These are phyloP conservation scores for Tubulanus polymorphus DNA, from an alignment of 2,888 invertebrate genomes.

Conservation along the genomic window DNA sequence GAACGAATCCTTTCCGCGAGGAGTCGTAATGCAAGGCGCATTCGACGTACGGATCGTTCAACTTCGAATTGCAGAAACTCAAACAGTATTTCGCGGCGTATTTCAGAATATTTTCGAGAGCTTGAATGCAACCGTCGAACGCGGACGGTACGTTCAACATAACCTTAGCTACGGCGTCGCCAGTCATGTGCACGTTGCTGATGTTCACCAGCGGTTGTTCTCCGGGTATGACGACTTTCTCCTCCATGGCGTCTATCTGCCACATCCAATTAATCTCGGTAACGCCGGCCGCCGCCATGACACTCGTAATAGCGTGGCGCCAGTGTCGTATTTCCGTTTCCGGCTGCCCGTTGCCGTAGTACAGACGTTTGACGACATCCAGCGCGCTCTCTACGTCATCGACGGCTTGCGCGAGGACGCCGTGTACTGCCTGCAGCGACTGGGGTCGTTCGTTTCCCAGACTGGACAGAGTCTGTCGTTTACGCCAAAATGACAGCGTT, in stretches of 20 bases:
- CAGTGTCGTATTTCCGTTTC: conserved; percentile 31
- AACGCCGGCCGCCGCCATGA: conserved; percentile 26
- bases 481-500: conserved; percentile 34
- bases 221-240: not conserved
- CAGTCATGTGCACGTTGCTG: conserved; percentile 16
- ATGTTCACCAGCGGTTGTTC: not conserved
- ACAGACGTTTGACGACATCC: conserved; percentile 26
- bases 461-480: conserved; percentile 33
- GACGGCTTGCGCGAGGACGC: conserved; percentile 28
- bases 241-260: conserved; percentile 26
- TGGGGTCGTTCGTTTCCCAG: conserved; percentile 35
- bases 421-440: conserved; percentile 31
- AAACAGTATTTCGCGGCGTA: conserved; percentile 37
- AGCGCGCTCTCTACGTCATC: conserved; percentile 27
- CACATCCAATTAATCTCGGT: conserved; percentile 24
- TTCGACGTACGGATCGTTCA: conserved; percentile 31
- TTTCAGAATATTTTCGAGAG: conserved; percentile 25
- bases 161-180: conserved; percentile 25
- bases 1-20: conserved; percentile 29
- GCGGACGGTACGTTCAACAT: conserved; percentile 24
- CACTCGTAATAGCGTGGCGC: conserved; percentile 25
- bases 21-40: conserved; percentile 39
- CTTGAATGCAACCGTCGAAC: conserved; percentile 28
- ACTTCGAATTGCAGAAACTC: conserved; percentile 31
- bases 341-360: conserved; percentile 26